phyloP scores from a whole-genome alignment of 2,888 invertebrate species.

The Chironomus tentans region DNA sequence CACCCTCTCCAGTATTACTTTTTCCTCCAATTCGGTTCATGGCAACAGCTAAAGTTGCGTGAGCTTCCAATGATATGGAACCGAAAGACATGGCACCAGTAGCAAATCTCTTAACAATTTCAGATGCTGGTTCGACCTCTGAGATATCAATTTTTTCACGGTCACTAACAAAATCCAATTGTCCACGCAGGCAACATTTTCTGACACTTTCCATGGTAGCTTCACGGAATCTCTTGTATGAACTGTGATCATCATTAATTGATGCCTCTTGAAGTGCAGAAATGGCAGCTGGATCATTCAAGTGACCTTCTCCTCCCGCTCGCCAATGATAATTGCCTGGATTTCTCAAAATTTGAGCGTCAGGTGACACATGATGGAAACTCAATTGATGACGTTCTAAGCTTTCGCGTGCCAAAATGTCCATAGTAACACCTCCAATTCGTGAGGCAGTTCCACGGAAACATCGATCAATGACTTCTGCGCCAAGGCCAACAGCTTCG shows the following conservation, averaged over 20 bases:
- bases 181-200: constrained; percentile 85
- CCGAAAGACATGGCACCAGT: constrained; percentile 93
- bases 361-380: constrained; percentile 52
- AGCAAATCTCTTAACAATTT: constrained; percentile 74
- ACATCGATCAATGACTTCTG: constrained; percentile 89
- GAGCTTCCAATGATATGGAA: constrained; percentile 93
- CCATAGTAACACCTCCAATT: constrained; percentile 83
- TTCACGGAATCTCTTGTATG: constrained; percentile 79
- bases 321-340: constrained; percentile 97
- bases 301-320: constrained; percentile 92
- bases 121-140: constrained; percentile 87
- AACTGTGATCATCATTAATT: constrained; percentile 63
- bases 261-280: constrained; percentile 76
- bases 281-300: constrained; percentile 86
- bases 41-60: constrained; percentile 87
- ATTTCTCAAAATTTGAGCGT: constrained; percentile 61
- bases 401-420: constrained; percentile 76
- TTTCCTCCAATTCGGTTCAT: constrained; percentile 98
- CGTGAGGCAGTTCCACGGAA: constrained; percentile 69
- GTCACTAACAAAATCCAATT: constrained; percentile 73
- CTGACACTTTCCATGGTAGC: constrained; percentile 78
- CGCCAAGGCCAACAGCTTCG: constrained; percentile 90
- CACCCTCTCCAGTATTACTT: constrained; percentile 99
- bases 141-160: constrained; percentile 70
- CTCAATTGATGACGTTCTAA: constrained; percentile 70